These are phyloP conservation scores for Haliclona indistincta DNA, from an alignment of 37 sponge, comb jelly and placozoan species.

Conservation along the genomic window DNA sequence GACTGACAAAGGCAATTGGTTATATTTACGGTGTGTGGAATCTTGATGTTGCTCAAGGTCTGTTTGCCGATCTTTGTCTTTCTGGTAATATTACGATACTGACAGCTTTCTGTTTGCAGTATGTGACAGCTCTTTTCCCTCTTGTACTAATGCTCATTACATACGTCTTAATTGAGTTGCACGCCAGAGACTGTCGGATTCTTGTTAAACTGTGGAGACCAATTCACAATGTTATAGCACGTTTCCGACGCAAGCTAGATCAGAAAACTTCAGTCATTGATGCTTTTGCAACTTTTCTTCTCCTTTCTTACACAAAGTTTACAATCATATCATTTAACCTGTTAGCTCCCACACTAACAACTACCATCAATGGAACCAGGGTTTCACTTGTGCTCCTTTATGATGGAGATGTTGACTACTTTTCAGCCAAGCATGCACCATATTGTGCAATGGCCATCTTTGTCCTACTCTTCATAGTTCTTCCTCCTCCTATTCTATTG, in stretches of 20 bases:
- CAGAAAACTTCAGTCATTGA: background rate
- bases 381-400: background rate
- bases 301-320: slow-evolving; percentile 3
- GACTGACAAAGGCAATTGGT: background rate
- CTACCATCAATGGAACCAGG: too few species aligned
- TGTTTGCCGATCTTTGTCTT: background rate
- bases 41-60: background rate
- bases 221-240: background rate
- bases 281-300: slow-evolving; percentile 2
- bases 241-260: background rate
- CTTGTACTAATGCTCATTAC: background rate
- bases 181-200: background rate
- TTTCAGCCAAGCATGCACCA: background rate
- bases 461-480: background rate
- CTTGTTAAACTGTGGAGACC: background rate
- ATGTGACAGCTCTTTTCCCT: slow-evolving; percentile 2
- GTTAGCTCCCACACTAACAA: background rate
- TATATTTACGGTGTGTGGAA: background rate
- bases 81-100: background rate
- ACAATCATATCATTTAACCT: background rate
- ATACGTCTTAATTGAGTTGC: background rate
- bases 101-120: background rate
- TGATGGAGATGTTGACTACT: slow-evolving; percentile 1
- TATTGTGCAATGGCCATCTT: background rate
- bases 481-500: background rate